Evolutionary conservation across 2,888 invertebrate species (phyloP).

Genomic region (Rhagophthalmus giganteus): DNA sequence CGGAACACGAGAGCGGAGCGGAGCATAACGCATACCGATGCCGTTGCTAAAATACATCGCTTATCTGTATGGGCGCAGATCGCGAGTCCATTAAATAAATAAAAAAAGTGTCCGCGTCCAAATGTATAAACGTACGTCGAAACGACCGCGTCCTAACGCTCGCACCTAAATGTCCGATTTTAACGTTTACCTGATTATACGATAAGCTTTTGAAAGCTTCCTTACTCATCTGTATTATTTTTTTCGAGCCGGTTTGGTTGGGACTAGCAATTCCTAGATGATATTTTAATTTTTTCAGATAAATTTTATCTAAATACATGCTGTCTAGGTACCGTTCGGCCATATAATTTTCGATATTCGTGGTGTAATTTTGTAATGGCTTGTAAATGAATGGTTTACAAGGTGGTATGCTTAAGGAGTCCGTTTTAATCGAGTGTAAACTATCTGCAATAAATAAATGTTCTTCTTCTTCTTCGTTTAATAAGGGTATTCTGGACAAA

Average conservation of each 20-base stretch:
- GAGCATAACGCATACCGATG: too few species aligned
- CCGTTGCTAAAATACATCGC: too few species aligned
- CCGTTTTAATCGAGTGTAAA: not conserved
- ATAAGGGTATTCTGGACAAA: too few species aligned
- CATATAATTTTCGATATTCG: slow-evolving; percentile 53
- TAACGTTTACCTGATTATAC: slow-evolving; percentile 47
- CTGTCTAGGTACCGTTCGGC: slow-evolving; percentile 54
- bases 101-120: too few species aligned
- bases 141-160: too few species aligned
- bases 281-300: slow-evolving; percentile 48
- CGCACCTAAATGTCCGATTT: too few species aligned
- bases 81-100: too few species aligned
- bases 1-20: too few species aligned
- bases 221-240: slow-evolving; percentile 44
- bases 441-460: not conserved
- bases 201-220: slow-evolving; percentile 47
- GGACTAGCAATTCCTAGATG: slow-evolving; percentile 49
- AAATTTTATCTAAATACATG: slow-evolving; percentile 55
- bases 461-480: not conserved
- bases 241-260: slow-evolving; percentile 48
- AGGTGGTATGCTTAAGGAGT: not conserved
- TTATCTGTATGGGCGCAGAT: too few species aligned
- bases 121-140: too few species aligned
- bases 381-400: not conserved
- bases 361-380: slow-evolving; percentile 52